Percentiles rank a stretch among this genome's conserved stretches.
Conservation (phyloP, 2,113 vertebrate genomes). For the Tupaia chinensis region DNA sequence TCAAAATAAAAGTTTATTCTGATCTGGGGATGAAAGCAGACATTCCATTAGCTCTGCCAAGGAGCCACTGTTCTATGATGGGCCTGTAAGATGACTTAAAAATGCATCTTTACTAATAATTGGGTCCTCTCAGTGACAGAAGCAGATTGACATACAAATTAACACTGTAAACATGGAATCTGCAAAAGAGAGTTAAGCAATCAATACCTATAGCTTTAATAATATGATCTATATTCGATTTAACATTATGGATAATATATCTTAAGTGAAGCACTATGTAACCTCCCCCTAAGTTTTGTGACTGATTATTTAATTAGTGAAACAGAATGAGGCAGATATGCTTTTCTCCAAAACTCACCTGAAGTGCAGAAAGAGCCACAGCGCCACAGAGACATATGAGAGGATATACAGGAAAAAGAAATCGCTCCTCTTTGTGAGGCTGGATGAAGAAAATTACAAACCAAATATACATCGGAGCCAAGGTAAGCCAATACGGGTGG, state of each 20-base stretch:
- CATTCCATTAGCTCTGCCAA: background rate
- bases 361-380: slow-evolving; percentile 96
- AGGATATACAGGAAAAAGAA: slow-evolving; percentile 97
- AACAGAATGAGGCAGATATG: background rate
- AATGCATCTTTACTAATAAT: background rate
- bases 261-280: background rate
- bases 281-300: slow-evolving; percentile 31
- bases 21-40: background rate
- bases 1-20: background rate
- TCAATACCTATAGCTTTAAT: slow-evolving; percentile 15
- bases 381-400: slow-evolving; percentile 96
- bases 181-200: slow-evolving; percentile 24
- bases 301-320: background rate
- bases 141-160: slow-evolving; percentile 17
- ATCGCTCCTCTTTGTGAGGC: slow-evolving; percentile 98
- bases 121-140: slow-evolving; percentile 31
- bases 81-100: background rate
- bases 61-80: background rate
- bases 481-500: slow-evolving; percentile 98
- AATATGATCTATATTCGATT: background rate
- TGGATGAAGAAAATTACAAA: slow-evolving; percentile 97
- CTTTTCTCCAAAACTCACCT: slow-evolving; percentile 87
- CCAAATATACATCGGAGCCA: slow-evolving; percentile 99
- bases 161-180: slow-evolving; percentile 21
- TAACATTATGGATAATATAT: background rate